phyloP scores from a whole-genome alignment of 1,140 invertebrate species.

The Lanistes nyassanus region DNA sequence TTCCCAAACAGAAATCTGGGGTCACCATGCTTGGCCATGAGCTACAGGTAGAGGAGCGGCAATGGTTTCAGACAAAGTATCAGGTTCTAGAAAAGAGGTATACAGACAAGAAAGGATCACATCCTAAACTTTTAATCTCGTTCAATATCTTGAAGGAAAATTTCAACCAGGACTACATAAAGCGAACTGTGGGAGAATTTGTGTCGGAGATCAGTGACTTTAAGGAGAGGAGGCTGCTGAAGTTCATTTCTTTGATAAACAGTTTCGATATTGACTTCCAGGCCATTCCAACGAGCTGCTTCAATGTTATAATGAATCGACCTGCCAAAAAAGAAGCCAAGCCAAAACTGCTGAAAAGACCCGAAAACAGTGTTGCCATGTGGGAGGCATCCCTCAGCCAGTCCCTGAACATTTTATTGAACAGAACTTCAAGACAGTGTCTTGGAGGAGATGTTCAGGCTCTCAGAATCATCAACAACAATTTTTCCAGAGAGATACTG shows the following conservation, averaged over 20 bases:
- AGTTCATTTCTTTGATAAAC: conserved; percentile 43
- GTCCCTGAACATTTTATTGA: conserved; percentile 35
- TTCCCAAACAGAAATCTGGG: conserved; percentile 16
- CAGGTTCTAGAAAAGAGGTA: conserved; percentile 29
- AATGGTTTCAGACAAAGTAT: conserved; percentile 40
- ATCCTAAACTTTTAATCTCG: conserved; percentile 45
- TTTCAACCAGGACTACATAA: conserved; percentile 41
- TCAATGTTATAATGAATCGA: conserved; percentile 34
- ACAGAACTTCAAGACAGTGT: conserved; percentile 29
- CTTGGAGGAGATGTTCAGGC: conserved; percentile 20
- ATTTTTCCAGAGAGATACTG: conserved; percentile 41
- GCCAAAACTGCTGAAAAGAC: background rate
- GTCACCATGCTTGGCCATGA: conserved; percentile 33
- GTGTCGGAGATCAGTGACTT: conserved; percentile 26
- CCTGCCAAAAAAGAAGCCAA: background rate
- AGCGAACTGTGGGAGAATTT: conserved; percentile 38
- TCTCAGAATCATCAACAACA: conserved; percentile 33
- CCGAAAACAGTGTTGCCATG: background rate
- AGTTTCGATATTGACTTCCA: conserved; percentile 40
- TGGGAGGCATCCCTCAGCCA: conserved; percentile 43
- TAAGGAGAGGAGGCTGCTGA: conserved; percentile 37
- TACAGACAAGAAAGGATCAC: conserved; percentile 25
- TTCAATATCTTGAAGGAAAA: conserved; percentile 50
- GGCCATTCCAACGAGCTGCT: conserved; percentile 33
- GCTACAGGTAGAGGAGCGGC: conserved; percentile 29